phyloP scores from a whole-genome alignment of 1,140 invertebrate species.

The Belonocnema kinseyi region DNA sequence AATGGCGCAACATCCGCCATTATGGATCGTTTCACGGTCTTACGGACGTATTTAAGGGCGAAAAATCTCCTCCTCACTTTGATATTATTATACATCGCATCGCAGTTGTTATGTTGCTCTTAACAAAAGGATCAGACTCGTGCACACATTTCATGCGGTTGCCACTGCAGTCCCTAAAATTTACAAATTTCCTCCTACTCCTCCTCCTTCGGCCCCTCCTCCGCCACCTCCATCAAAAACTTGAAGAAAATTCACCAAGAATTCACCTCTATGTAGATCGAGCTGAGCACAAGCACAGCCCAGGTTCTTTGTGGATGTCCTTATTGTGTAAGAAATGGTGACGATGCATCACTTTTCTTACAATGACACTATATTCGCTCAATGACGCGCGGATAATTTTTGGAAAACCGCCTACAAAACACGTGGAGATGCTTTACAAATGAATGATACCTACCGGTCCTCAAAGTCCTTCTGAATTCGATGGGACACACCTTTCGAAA shows the following conservation, averaged over 20 bases:
- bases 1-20: constrained; percentile 58
- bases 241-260: constrained; percentile 6
- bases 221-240: constrained; percentile 16
- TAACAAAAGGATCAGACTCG: constrained; percentile 21
- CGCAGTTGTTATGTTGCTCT: background rate
- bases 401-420: constrained; percentile 44
- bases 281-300: constrained; percentile 3
- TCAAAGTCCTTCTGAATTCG: constrained; percentile 6
- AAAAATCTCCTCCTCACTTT: constrained; percentile 27
- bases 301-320: background rate
- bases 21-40: constrained; percentile 53
- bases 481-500: constrained; percentile 21
- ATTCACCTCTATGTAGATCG: background rate
- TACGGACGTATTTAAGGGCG: constrained; percentile 40
- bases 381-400: constrained; percentile 53
- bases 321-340: constrained; percentile 26
- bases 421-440: background rate
- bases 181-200: background rate
- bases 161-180: background rate
- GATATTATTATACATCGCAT: no score
- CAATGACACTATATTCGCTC: constrained; percentile 31
- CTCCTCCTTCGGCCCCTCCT: background rate
- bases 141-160: constrained; percentile 9
- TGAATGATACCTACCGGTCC: background rate
- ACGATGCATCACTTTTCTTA: constrained; percentile 29